Evolutionary conservation across 30 jellyfish, hydroid and myxozoan species (phyloP), one percentile per base, ranked within the genome.

Genomic region (Cassiopea xamachana): DNA sequence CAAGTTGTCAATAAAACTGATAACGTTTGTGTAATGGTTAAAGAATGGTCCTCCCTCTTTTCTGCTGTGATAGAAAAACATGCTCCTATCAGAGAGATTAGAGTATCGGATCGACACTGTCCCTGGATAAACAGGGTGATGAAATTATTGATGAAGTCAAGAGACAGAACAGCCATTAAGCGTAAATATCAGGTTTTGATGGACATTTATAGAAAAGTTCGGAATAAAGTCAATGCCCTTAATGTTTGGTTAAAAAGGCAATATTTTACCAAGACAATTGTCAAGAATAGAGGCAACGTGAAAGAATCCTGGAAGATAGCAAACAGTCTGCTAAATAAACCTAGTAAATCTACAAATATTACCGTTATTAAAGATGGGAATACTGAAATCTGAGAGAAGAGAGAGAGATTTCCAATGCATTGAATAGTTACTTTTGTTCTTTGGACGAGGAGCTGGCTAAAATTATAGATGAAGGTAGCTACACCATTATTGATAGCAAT

Each of bases 181-280:
- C 3, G 72, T 1, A 82, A 43, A 7, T 82, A 85, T 8, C 79
- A 69, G 48, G 5, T 82, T 44, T 85, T 68, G 44, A 82, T 82
- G 91, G 85, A 62, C 55, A 60, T 85, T 9, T 82, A 82, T 50
- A 82, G 91, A 73, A 85, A 82, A 27, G 60, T 82, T 70, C 91
- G 61, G 15, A 82, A 82, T 48, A 82, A 70, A 70, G 70, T 51
- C 73, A 70, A 64, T 64, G 45, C 85, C 19, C 69, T 44, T 43
- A 48, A 61, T 62, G 50, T 82, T 16, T 71, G 64, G 85, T 39
- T 82, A 19, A 82, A 82, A 19, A 82, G 44, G 84, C 85, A 82
- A 4, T 82, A 61, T 51, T 60, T 9, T 59, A 82, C 83, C 5
- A 69, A 64, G 39, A 82, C 39, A 85, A 68, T 82, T 10, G 39